A percentile compares a stretch with the other conserved stretches of the same genome.
These are phyloP conservation scores for Lordiphosa collinella DNA, from an alignment of 1,140 invertebrate species.

Conservation along the genomic window DNA sequence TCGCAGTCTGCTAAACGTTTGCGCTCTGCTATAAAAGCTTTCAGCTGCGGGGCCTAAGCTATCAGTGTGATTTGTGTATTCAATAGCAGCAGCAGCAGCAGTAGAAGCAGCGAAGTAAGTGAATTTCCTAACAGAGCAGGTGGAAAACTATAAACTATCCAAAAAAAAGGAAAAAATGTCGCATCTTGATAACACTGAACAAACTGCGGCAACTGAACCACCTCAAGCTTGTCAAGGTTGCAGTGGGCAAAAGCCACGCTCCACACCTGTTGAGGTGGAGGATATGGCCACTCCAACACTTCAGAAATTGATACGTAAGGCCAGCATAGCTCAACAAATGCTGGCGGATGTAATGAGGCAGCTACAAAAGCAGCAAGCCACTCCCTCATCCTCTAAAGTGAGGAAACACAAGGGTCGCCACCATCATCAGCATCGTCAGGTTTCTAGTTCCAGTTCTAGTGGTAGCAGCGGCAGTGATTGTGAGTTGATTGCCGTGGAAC, in stretches of 20 bases:
- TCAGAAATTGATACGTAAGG: conserved; percentile 42
- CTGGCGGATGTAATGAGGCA: conserved; percentile 40
- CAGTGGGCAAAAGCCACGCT: conserved; percentile 35
- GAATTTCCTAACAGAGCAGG: conserved; percentile 27
- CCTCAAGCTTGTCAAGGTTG: conserved; percentile 45
- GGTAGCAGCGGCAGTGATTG: conserved; percentile 23
- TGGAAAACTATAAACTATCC: conserved; percentile 19
- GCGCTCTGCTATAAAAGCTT: conserved; percentile 15
- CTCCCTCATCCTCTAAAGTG: neutral
- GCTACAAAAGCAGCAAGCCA: conserved; percentile 22
- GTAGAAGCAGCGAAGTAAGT: conserved; percentile 2
- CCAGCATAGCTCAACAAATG: conserved; percentile 49
- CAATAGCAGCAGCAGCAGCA: conserved; percentile 5
- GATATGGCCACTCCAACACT: conserved; percentile 37
- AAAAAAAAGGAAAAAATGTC: conserved; percentile 38
- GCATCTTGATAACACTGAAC: conserved; percentile 32
- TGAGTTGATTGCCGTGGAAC: conserved; percentile 18
- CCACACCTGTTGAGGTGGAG: conserved; percentile 41
- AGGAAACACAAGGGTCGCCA: conserved; percentile 14
- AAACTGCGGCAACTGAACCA: conserved; percentile 6
- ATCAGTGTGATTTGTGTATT: conserved; percentile 36
- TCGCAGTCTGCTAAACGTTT: conserved; percentile 14
- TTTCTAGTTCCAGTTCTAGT: conserved; percentile 22
- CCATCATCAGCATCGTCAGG: conserved; percentile 1
- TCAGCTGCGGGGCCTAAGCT: conserved; percentile 7